Percentiles rank a stretch among this genome's conserved stretches.
phyloP scores from a whole-genome alignment of 2,113 vertebrate genomes.

The Ancistrus triradiatus region DNA sequence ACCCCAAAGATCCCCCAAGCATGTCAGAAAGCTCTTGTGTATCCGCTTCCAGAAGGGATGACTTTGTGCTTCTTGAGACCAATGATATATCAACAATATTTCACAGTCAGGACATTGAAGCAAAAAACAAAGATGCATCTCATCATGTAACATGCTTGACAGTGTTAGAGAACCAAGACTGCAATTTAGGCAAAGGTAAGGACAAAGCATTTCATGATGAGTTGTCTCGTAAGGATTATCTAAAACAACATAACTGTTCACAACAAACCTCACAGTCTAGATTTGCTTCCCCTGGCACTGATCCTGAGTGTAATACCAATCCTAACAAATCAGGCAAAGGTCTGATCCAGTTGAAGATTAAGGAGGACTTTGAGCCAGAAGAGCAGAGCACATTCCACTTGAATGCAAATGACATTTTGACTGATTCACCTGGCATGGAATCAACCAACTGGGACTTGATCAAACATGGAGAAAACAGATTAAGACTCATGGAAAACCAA shows the following conservation, averaged over 20 bases:
- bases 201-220: not conserved
- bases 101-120: not conserved
- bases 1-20: constrained; percentile 15
- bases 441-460: not conserved
- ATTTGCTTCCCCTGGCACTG: not conserved
- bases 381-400: constrained; percentile 9
- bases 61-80: constrained; percentile 1
- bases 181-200: constrained; percentile 21
- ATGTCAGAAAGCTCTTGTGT: constrained; percentile 9
- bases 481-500: constrained; percentile 24
- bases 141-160: not conserved
- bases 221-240: not conserved
- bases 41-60: not conserved
- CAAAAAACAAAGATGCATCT: not conserved
- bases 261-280: not conserved
- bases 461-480: constrained; percentile 10
- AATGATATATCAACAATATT: not conserved
- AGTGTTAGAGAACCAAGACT: constrained; percentile 1
- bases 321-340: not conserved
- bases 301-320: constrained; percentile 1
- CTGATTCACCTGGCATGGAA: not conserved
- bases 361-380: constrained; percentile 15
- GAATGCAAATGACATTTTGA: not conserved
- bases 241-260: constrained; percentile 2
- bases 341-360: constrained; percentile 14